A percentile compares a stretch with the other conserved stretches of the same genome.
Evolutionary conservation across 1,140 invertebrate species (phyloP).

Genomic region (Coenobita brevimanus): DNA sequence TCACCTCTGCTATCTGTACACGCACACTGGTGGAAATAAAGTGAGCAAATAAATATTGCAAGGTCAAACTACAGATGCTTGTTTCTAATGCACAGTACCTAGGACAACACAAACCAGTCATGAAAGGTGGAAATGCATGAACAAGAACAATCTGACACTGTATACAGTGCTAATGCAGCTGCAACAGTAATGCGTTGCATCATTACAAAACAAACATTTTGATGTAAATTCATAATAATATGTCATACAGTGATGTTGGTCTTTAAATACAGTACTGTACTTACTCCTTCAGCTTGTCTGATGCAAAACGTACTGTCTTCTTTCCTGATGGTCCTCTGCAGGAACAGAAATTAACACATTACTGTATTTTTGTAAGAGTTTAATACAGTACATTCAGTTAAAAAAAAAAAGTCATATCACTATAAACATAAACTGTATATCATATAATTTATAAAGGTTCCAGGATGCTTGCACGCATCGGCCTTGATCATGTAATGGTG

Average conservation of each 20-base stretch:
- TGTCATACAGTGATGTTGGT: too few species aligned
- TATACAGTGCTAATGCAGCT: background rate
- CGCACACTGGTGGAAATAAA: constrained; percentile 72
- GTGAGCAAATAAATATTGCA: background rate
- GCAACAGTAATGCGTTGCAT: too few species aligned
- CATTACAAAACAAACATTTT: too few species aligned
- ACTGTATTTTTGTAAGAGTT: background rate
- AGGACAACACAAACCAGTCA: too few species aligned
- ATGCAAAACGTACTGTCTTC: constrained; percentile 64
- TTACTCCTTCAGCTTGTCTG: constrained; percentile 66
- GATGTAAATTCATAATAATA: too few species aligned
- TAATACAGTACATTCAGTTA: background rate
- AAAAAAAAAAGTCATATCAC: background rate
- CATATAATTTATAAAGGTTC: too few species aligned
- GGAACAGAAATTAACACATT: background rate
- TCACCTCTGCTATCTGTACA: constrained; percentile 77
- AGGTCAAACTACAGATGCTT: background rate
- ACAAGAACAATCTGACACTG: too few species aligned
- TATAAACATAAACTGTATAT: too few species aligned
- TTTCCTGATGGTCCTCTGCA: constrained; percentile 61
- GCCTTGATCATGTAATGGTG: too few species aligned
- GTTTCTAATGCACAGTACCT: background rate
- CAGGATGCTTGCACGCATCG: too few species aligned
- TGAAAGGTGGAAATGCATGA: too few species aligned
- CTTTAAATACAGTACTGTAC: too few species aligned